Evolutionary conservation across 2,113 vertebrate genomes (phyloP).

Genomic region (Oncorhynchus nerka): DNA sequence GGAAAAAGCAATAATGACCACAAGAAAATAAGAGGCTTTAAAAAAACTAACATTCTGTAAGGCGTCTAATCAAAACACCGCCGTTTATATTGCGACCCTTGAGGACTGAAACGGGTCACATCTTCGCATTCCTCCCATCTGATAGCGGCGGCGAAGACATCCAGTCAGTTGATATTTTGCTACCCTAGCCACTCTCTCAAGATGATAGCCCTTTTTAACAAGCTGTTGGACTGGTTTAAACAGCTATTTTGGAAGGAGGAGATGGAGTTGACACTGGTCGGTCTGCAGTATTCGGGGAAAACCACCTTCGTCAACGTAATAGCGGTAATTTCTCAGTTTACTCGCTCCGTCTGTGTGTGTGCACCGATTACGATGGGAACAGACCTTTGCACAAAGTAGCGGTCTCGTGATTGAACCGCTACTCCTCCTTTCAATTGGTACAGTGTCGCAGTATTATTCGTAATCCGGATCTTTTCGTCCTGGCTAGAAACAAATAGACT

Average conservation of each 20-base stretch:
- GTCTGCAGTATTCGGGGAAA: constrained; percentile 88
- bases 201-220: constrained; percentile 83
- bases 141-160: constrained; percentile 3
- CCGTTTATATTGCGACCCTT: neutral
- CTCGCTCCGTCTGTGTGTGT: no score
- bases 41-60: neutral
- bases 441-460: constrained; percentile 3
- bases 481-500: neutral
- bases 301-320: constrained; percentile 90
- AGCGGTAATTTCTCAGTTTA: constrained; percentile 72
- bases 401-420: constrained; percentile 24
- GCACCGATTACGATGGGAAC: neutral
- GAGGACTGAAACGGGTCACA: constrained; percentile 1
- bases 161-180: constrained; percentile 41
- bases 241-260: constrained; percentile 89
- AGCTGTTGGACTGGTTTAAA: constrained; percentile 85
- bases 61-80: neutral
- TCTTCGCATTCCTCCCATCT: constrained; percentile 13
- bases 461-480: neutral
- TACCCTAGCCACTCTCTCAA: constrained; percentile 31
- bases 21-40: neutral
- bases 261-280: constrained; percentile 89
- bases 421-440: neutral
- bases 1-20: constrained; percentile 13
- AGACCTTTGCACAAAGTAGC: neutral